These are phyloP conservation scores for Solea senegalensis DNA, from an alignment of 2,113 vertebrate species.

Conservation along the genomic window DNA sequence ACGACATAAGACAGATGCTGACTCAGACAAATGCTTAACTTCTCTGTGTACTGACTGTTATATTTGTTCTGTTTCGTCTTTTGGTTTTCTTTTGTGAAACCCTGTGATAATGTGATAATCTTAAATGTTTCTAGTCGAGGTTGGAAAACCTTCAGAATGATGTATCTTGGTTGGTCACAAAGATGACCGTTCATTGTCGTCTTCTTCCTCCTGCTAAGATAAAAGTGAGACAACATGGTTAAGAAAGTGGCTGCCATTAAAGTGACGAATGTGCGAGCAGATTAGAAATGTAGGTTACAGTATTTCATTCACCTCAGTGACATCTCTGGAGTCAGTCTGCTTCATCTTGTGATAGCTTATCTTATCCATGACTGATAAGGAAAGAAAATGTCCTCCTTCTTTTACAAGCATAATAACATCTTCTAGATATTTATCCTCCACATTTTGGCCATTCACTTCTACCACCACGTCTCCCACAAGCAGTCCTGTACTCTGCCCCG, in stretches of 20 bases:
- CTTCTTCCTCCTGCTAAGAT: constrained; percentile 47
- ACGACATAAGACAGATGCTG: neutral
- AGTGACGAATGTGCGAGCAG: neutral
- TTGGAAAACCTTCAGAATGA: neutral
- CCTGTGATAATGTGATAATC: neutral
- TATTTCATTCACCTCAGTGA: constrained; percentile 48
- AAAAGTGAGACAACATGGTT: constrained; percentile 25
- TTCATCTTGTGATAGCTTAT: constrained; percentile 35
- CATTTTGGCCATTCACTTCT: constrained; percentile 82
- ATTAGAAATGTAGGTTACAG: neutral
- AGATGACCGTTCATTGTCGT: constrained; percentile 28
- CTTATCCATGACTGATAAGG: constrained; percentile 66
- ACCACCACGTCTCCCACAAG: constrained; percentile 78
- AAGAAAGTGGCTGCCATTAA: neutral
- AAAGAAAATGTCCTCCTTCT: constrained; percentile 57
- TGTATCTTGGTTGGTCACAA: constrained; percentile 30
- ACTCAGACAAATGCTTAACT: neutral
- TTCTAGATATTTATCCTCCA: constrained; percentile 72
- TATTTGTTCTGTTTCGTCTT: neutral
- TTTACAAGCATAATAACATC: constrained; percentile 75
- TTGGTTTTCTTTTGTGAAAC: neutral
- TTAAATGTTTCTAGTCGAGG: no score
- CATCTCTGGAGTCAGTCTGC: constrained; percentile 26
- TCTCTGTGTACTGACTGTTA: no score
- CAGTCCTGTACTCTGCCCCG: constrained; percentile 79